phyloP scores from a whole-genome alignment of 2,113 vertebrate genomes.

The Barbus barbus region DNA sequence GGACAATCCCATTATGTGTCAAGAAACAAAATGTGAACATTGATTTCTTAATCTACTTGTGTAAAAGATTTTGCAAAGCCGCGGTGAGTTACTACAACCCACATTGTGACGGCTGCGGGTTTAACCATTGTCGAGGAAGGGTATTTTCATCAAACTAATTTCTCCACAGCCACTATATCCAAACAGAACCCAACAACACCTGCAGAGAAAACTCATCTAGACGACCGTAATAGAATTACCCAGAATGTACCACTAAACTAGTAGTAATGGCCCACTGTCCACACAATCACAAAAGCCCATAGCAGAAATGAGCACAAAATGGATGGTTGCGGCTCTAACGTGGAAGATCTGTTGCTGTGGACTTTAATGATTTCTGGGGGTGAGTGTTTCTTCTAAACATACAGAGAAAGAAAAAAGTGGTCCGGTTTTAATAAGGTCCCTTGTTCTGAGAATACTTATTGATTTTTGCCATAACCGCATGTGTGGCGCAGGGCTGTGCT shows the following conservation, averaged over 20 bases:
- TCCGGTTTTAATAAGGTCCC: conserved; percentile 73
- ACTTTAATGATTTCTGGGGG: conserved; percentile 69
- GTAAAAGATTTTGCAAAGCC: background rate
- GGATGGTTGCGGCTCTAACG: conserved; percentile 65
- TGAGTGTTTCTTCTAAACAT: conserved; percentile 70
- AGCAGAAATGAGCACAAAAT: conserved; percentile 60
- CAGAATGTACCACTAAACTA: conserved; percentile 23
- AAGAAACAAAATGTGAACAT: conserved; percentile 40
- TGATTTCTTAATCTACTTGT: conserved; percentile 40
- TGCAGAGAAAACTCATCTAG: conserved; percentile 28
- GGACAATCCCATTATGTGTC: conserved; percentile 29
- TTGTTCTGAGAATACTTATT: conserved; percentile 80
- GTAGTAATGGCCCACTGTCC: conserved; percentile 36
- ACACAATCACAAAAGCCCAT: conserved; percentile 42
- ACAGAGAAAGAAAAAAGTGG: conserved; percentile 63
- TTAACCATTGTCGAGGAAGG: conserved; percentile 22
- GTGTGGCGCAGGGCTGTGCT: conserved; percentile 68
- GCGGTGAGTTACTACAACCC: background rate
- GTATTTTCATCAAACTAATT: conserved; percentile 27
- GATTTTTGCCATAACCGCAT: conserved; percentile 73
- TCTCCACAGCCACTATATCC: background rate
- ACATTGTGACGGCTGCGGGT: background rate
- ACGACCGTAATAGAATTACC: conserved; percentile 29
- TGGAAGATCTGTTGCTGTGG: conserved; percentile 57
- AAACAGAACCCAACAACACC: conserved; percentile 12